Base-by-base conservation (phyloP, 2,113 vertebrate species). In the Drymodes brunneopygia region DNA sequence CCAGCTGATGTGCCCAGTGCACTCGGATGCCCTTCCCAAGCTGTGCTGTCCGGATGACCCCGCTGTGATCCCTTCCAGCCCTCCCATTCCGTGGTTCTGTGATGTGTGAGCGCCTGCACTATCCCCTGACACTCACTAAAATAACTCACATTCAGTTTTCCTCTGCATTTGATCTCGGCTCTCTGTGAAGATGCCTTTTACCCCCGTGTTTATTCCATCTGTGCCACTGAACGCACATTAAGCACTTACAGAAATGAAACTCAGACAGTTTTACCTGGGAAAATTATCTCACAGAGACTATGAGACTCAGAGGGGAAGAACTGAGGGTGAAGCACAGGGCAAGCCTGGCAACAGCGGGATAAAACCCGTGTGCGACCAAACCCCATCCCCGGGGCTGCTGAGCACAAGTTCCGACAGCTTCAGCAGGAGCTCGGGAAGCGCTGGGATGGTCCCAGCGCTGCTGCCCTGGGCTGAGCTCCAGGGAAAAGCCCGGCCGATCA, bases 401-500 rank as follows among this genome's bases (percentile, higher is more conserved):
- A 67, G 33, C 45, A 20, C 48, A 3, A 3, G 16, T 23, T 17
- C 15, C 31, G 67, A 33, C 44, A 36, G 29, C 54, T 84, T 12
- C 80, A 72, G 40, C 61, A n/a, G 53, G 67, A 57, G 20, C 89
- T 38, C 65, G 3, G 58, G 4, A 6, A 72, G 40, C 25, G 1
- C 80, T 0, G 20, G 58, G 44, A 17, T 0, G 2, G 70, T 24
- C n/a, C 53, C 35, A 10, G 70, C 0, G 4, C n/a, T 0, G 3
- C 42, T 1, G 4, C 78, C 20, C 51, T 1, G 51, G 56, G 51
- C 86, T 51, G 66, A 77, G 87, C 58, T 47, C 45, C 1, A 0
- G 2, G 3, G 38, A 17, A 51, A 69, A 64, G 36, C 79, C 13
- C 1, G 0, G 48, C 58, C 67, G 31, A 31, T 5, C 74, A 8